phyloP scores from a whole-genome alignment of 2,113 vertebrate genomes.

The Oreochromis aureus region DNA sequence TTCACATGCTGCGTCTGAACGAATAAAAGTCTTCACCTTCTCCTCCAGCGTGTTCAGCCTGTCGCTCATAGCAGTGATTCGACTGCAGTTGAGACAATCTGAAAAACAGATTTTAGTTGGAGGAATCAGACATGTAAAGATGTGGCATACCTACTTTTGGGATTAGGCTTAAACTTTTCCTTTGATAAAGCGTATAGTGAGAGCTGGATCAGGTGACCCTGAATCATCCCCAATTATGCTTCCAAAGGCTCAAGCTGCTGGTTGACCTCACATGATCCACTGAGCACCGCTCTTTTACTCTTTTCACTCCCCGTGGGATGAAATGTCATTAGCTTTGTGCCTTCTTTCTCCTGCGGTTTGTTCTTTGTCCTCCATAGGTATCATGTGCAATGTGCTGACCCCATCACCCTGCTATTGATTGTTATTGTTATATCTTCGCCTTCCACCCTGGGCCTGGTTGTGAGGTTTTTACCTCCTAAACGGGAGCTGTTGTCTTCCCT shows the following conservation, averaged over 20 bases:
- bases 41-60: constrained; percentile 80
- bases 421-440: not conserved
- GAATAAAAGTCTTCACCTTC: constrained; percentile 71
- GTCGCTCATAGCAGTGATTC: constrained; percentile 76
- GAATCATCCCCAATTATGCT: not conserved
- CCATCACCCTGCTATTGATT: not conserved
- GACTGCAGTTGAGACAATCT: constrained; percentile 93
- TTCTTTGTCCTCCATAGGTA: not conserved
- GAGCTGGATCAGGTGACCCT: not conserved
- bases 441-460: not conserved
- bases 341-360: not conserved
- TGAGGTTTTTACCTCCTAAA: not conserved
- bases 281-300: not conserved
- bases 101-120: not conserved
- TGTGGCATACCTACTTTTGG: not conserved
- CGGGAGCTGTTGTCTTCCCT: not conserved
- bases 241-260: not conserved
- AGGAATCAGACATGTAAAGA: not conserved
- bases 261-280: not conserved
- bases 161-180: not conserved
- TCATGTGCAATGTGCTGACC: not conserved
- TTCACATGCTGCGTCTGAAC: not conserved
- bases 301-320: not conserved
- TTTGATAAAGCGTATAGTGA: not conserved
- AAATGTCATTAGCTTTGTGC: not conserved